Base-by-base conservation (phyloP, 2,888 invertebrate species). In the Protophormia terraenovae region DNA sequence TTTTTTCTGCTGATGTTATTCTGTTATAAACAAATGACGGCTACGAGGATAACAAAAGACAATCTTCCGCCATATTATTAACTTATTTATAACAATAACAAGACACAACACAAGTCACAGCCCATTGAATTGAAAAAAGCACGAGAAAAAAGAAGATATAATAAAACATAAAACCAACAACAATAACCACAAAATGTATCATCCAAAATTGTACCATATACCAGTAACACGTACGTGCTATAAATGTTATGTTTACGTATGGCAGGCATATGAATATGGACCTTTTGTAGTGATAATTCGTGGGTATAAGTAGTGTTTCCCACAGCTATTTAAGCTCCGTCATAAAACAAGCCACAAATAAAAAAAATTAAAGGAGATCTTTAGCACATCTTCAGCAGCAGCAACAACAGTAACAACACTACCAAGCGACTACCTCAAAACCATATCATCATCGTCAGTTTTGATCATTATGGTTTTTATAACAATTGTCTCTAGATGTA, bases 11-110 rank as follows among this genome's bases (percentile, higher is more conserved):
- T 50, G 5, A 6, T 38, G 24, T 53, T 38, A n/a, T 82, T 14
- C 50, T 78, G 58, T 73, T 78, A 32, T 50, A 62, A 64, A 41
- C 66, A 83, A 86, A 81, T 84, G 73, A 85, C 62, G 75, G 75
- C 62, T 71, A 76, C 66, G 53, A 80, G 79, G 76, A 86, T 86
- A 85, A 87, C 87, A 87, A 92, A 91, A 91, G 90, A 89, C 89
- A 88, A 89, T 90, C 90, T 91, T 91, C 92, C 92, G 92, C 92
- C 91, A 91, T 92, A 89, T 92, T 92, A 92, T 92, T 92, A 92
- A 92, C 92, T 92, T 92, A 92, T 92, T 92, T 92, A 92, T 91
- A 92, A 92, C 91, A 89, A 89, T 90, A 90, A 90, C 89, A 89
- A 90, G 89, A 89, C 78, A 76, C 80, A 86, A 77, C 79, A 76